These are phyloP conservation scores for Oxyruncus cristatus DNA, from an alignment of 2,113 vertebrate genomes.

Conservation along the genomic window DNA sequence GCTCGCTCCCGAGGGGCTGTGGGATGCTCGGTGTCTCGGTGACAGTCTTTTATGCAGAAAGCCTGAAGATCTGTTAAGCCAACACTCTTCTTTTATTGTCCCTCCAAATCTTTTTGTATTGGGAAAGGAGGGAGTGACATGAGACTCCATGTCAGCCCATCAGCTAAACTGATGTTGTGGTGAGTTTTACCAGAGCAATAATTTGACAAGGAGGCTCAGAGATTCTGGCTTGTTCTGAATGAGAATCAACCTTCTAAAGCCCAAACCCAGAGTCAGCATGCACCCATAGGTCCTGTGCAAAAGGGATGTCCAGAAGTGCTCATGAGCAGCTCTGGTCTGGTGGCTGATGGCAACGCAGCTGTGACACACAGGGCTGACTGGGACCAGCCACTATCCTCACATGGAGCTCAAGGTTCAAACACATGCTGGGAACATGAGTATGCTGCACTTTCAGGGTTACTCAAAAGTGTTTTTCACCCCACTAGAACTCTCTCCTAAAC, in stretches of 20 bases:
- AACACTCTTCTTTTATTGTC: not conserved
- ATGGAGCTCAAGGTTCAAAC: not conserved
- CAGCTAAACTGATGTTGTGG: not conserved
- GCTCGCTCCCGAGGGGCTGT: rapidly evolving
- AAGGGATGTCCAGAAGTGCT: not conserved
- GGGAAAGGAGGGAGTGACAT: not conserved
- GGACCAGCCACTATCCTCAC: rapidly evolving
- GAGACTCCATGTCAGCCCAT: not conserved
- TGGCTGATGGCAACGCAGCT: not conserved
- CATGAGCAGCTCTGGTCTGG: not conserved
- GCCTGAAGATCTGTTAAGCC: not conserved
- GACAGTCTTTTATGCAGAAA: not conserved
- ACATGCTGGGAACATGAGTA: not conserved
- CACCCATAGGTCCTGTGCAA: not conserved
- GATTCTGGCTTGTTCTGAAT: not conserved
- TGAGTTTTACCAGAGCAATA: not conserved
- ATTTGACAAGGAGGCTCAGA: not conserved
- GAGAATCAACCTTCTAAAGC: not conserved
- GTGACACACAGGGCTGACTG: not conserved
- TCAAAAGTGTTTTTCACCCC: not conserved
- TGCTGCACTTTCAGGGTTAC: not conserved
- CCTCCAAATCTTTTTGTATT: not conserved
- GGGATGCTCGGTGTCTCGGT: rapidly evolving
- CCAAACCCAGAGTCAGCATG: not conserved
- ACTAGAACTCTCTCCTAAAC: not conserved